phyloP scores from a whole-genome alignment of 2,797 vertebrate genomes.

The Serranus cabrilla region DNA sequence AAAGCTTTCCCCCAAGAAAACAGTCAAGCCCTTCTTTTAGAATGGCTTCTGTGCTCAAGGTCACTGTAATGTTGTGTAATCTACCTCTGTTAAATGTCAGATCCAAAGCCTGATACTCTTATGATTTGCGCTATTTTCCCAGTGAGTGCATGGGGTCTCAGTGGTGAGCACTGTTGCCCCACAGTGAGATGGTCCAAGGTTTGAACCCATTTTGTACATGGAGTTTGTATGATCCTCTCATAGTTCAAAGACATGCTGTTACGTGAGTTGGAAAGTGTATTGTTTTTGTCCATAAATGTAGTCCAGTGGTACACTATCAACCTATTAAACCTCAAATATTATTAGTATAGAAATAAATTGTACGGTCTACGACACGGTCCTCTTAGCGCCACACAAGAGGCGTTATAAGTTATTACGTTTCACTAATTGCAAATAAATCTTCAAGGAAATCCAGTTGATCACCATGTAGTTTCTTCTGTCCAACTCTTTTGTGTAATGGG shows the following conservation, averaged over 20 bases:
- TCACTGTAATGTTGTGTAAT: neutral
- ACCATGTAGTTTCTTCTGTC: neutral
- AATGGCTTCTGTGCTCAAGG: neutral
- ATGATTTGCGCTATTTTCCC: neutral
- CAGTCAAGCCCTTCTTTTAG: neutral
- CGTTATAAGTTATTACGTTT: neutral
- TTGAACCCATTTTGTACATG: conserved; percentile 10
- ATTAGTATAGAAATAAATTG: no score
- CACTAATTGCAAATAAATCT: neutral
- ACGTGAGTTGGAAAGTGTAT: no score
- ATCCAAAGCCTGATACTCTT: neutral
- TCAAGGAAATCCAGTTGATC: neutral
- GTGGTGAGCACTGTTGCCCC: neutral
- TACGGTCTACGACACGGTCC: neutral
- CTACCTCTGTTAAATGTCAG: neutral
- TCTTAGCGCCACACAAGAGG: neutral
- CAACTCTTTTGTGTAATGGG: neutral
- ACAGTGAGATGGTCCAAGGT: neutral
- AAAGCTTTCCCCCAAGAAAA: neutral
- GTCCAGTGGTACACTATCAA: neutral
- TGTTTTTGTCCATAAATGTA: neutral
- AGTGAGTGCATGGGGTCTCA: neutral
- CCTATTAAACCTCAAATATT: neutral
- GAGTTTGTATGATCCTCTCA: neutral
- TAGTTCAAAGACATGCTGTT: no score